Percentiles rank a stretch among this genome's conserved stretches.
Evolutionary conservation across 2,797 vertebrate genomes (phyloP).

Genomic region (Alosa sapidissima): DNA sequence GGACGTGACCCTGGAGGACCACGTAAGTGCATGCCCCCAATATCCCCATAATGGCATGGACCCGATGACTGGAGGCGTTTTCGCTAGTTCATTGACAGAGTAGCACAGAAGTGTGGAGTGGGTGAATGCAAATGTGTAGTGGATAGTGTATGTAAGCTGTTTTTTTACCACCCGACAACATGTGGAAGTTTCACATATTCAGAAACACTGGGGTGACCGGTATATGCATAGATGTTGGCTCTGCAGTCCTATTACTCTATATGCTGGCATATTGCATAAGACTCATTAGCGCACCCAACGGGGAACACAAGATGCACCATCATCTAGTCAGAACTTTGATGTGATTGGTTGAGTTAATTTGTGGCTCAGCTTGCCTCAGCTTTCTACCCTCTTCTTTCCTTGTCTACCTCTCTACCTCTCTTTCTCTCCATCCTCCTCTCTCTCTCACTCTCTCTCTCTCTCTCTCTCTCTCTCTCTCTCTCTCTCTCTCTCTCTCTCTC

Average conservation of each 20-base stretch:
- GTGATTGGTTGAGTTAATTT: not conserved
- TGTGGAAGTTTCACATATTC: not conserved
- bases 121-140: not conserved
- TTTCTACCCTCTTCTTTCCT: not conserved
- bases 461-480: no score
- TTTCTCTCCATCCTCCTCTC: not conserved
- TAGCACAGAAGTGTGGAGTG: not conserved
- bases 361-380: not conserved
- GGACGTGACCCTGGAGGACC: conserved; percentile 96
- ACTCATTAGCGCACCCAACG: not conserved
- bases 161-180: not conserved
- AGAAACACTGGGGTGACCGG: not conserved
- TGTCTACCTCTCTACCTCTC: not conserved
- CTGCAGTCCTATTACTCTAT: not conserved
- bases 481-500: not conserved
- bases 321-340: not conserved
- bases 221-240: not conserved
- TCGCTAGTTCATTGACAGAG: not conserved
- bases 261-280: not conserved
- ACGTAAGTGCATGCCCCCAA: conserved; percentile 76
- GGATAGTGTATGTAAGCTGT: not conserved
- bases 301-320: not conserved
- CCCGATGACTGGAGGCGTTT: not conserved
- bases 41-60: not conserved
- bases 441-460: not conserved